Percentiles rank a stretch among this genome's conserved stretches.
phyloP scores from a whole-genome alignment of 2,113 vertebrate genomes.

The Ammodytes dubius region DNA sequence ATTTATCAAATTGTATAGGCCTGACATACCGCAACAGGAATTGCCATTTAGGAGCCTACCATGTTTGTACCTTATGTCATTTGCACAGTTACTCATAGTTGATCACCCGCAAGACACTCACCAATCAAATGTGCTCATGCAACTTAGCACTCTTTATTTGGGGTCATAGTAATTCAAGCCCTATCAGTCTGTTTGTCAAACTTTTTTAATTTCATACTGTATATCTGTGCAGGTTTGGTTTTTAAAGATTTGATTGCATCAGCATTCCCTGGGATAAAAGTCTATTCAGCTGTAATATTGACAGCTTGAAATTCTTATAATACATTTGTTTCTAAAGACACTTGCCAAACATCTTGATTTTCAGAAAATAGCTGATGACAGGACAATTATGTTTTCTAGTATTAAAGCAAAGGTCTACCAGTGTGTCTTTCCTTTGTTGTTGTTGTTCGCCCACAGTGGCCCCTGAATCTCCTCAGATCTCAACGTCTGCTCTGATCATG shows the following conservation, averaged over 20 bases:
- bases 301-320: neutral
- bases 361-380: neutral
- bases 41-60: no score
- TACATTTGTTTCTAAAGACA: neutral
- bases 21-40: no score
- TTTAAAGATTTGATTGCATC: neutral
- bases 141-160: no score
- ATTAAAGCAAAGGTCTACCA: conserved; percentile 3
- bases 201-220: neutral
- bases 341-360: neutral
- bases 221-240: neutral
- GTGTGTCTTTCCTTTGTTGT: conserved; percentile 9
- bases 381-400: conserved; percentile 1
- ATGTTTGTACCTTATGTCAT: no score
- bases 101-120: no score
- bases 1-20: neutral
- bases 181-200: neutral
- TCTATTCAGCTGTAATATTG: neutral
- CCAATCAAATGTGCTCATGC: no score
- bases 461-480: neutral
- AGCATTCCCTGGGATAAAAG: neutral
- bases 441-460: neutral
- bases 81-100: no score
- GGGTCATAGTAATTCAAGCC: no score
- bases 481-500: neutral